Percentiles rank a stretch among this genome's conserved stretches.
phyloP scores from a whole-genome alignment of 2,113 vertebrate species.

The Alces alces region DNA sequence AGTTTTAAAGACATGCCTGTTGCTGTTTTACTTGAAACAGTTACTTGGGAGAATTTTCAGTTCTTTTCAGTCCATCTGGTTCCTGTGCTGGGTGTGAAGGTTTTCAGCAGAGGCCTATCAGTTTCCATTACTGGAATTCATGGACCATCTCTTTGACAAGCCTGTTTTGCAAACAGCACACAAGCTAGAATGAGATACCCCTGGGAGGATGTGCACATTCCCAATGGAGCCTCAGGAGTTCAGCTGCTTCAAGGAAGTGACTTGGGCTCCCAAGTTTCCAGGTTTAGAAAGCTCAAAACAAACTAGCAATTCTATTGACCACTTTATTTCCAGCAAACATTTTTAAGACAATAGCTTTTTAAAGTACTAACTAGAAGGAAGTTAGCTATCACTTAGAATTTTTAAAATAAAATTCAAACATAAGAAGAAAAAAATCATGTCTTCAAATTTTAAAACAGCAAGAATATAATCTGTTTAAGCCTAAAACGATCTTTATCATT shows the following conservation, averaged over 20 bases:
- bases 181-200: background rate
- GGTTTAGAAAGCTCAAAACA: conserved; percentile 26
- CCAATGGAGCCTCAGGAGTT: background rate
- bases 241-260: background rate
- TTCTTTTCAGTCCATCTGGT: background rate
- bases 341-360: background rate
- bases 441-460: background rate
- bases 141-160: background rate
- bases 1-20: background rate
- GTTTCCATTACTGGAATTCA: conserved; percentile 15
- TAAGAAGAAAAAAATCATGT: background rate
- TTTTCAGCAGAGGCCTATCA: conserved; percentile 17
- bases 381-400: background rate
- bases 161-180: background rate
- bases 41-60: background rate
- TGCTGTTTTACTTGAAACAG: background rate
- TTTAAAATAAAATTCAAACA: conserved; percentile 1
- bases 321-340: background rate
- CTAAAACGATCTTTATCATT: background rate
- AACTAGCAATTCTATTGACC: background rate
- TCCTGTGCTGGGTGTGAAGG: background rate
- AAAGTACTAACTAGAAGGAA: background rate
- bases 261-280: background rate
- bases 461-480: background rate
- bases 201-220: background rate